These are phyloP conservation scores for Macaca mulatta DNA, from an alignment of 2,113 vertebrate species.

Conservation along the genomic window DNA sequence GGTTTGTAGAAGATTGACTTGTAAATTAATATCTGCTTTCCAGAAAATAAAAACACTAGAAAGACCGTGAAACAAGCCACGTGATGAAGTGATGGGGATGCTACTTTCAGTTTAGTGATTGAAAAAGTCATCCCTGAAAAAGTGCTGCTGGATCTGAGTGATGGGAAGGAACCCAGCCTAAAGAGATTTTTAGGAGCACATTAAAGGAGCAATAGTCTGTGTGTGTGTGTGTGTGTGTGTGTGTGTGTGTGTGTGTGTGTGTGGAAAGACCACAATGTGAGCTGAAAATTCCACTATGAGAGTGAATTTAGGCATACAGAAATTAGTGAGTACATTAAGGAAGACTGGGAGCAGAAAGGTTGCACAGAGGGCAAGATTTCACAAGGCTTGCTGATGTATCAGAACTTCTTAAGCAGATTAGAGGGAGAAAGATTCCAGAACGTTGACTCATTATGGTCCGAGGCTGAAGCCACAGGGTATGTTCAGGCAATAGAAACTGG, in stretches of 20 bases:
- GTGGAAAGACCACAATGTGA: not conserved
- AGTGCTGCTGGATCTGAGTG: not conserved
- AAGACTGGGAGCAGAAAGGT: not conserved
- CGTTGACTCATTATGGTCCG: rapidly evolving
- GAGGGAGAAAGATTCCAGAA: not conserved
- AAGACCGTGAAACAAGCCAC: not conserved
- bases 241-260: too few species aligned
- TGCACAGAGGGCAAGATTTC: not conserved
- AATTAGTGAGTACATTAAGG: rapidly evolving
- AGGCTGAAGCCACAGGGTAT: not conserved
- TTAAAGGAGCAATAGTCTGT: not conserved
- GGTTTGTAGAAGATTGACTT: not conserved
- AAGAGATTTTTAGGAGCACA: not conserved
- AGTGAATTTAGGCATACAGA: not conserved
- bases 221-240: too few species aligned
- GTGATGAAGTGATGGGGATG: rapidly evolving
- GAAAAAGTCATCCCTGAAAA: not conserved
- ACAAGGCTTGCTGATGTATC: not conserved
- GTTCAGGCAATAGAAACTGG: not conserved
- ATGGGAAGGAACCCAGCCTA: rapidly evolving
- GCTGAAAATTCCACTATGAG: not conserved
- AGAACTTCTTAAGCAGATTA: not conserved
- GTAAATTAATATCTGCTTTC: not conserved
- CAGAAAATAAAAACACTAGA: not conserved
- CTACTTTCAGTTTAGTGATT: not conserved